Evolutionary conservation across 2,113 vertebrate genomes (phyloP).

Genomic region (Centropus bengalensis): DNA sequence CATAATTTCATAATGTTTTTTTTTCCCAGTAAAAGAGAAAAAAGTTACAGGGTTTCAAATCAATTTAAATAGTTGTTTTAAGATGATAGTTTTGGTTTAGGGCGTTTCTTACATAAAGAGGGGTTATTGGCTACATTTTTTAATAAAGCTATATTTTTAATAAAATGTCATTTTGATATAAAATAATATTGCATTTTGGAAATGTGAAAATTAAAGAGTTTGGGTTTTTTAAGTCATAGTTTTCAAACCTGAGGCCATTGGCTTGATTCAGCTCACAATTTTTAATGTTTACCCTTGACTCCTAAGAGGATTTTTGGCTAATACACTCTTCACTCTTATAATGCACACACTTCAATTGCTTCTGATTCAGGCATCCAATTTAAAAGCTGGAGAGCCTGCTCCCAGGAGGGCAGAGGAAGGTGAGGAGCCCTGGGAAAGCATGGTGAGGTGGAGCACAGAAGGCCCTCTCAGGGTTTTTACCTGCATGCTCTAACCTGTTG

Average conservation of each 20-base stretch:
- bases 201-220: neutral
- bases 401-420: neutral
- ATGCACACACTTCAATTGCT: rapidly evolving
- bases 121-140: neutral
- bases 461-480: neutral
- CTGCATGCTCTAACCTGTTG: rapidly evolving
- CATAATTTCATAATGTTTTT: neutral
- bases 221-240: neutral
- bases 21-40: neutral
- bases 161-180: neutral
- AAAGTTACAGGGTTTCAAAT: neutral
- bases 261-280: neutral
- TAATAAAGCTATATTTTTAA: neutral
- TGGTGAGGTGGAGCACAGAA: rapidly evolving
- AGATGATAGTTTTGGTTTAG: neutral
- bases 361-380: neutral
- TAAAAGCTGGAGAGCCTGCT: neutral
- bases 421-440: rapidly evolving
- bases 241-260: neutral
- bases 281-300: neutral
- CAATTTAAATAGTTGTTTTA: neutral
- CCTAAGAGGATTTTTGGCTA: neutral
- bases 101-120: neutral
- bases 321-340: neutral
- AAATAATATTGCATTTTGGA: neutral